Conservation (phyloP, 2,888 invertebrate species). For the Minunthozetes semirufus region DNA sequence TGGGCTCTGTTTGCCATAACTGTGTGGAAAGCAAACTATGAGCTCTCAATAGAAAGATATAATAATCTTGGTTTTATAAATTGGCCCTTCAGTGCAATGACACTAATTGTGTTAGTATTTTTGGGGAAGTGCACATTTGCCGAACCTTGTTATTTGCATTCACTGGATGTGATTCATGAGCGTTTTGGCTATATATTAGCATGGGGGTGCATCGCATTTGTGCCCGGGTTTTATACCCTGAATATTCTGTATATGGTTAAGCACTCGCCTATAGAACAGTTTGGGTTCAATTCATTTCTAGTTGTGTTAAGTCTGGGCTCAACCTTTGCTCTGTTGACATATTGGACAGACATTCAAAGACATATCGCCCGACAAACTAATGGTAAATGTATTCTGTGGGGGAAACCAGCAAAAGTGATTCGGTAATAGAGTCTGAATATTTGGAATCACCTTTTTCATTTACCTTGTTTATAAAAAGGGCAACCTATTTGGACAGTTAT, state of each 20-base stretch:
- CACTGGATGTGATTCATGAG: conserved; percentile 28
- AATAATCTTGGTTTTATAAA: conserved; percentile 44
- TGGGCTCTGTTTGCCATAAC: conserved; percentile 47
- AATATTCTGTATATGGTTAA: conserved; percentile 52
- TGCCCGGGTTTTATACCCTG: conserved; percentile 50
- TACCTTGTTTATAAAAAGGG: conserved; percentile 36
- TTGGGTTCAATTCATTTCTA: conserved; percentile 42
- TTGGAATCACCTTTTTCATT: neutral
- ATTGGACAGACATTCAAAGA: conserved; percentile 54
- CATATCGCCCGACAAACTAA: conserved; percentile 50
- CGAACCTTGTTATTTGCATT: conserved; percentile 55
- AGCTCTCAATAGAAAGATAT: conserved; percentile 32
- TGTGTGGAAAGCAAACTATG: conserved; percentile 38
- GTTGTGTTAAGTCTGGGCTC: conserved; percentile 47
- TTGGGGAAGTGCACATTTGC: conserved; percentile 56
- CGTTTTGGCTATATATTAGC: conserved; percentile 49
- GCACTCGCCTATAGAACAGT: conserved; percentile 44
- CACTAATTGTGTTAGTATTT: conserved; percentile 52
- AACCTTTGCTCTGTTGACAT: conserved; percentile 50
- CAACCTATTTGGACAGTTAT: conserved; percentile 46
- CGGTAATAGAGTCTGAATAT: conserved; percentile 14
- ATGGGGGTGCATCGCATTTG: conserved; percentile 55
- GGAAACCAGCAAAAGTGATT: conserved; percentile 48
- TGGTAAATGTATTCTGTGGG: conserved; percentile 48
- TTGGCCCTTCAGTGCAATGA: conserved; percentile 47